These are phyloP conservation scores for Virgularia gustaviana DNA, from an alignment of 92 coral and sea anemone species.

Conservation along the genomic window DNA sequence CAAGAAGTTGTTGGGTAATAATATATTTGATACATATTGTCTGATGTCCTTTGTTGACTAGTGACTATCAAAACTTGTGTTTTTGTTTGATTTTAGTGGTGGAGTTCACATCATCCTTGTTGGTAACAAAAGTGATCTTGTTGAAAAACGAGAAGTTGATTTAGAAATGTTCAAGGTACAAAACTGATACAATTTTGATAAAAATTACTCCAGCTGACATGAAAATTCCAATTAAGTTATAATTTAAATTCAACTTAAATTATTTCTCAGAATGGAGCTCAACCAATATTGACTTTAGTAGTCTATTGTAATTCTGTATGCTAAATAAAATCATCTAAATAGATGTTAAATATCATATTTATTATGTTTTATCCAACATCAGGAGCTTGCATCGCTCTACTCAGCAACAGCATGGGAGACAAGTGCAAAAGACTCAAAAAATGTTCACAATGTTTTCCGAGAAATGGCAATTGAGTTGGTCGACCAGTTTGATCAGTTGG, in stretches of 20 bases:
- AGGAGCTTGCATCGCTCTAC: slow-evolving; percentile 63
- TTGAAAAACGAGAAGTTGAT: slow-evolving; percentile 57
- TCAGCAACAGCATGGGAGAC: slow-evolving; percentile 79
- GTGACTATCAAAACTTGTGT: neutral
- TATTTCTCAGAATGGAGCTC: too few species aligned
- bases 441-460: slow-evolving; percentile 75
- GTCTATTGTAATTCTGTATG: too few species aligned
- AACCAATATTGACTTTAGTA: too few species aligned
- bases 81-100: slow-evolving; percentile 26
- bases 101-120: slow-evolving; percentile 72
- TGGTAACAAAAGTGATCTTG: slow-evolving; percentile 77
- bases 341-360: too few species aligned
- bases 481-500: slow-evolving; percentile 64
- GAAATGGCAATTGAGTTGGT: slow-evolving; percentile 63
- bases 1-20: slow-evolving; percentile 56
- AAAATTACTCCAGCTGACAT: too few species aligned
- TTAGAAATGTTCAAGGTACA: slow-evolving; percentile 69
- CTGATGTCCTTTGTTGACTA: neutral
- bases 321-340: too few species aligned
- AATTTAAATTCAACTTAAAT: too few species aligned
- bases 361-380: too few species aligned
- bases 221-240: too few species aligned
- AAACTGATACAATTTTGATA: too few species aligned
- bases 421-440: slow-evolving; percentile 84
- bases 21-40: neutral